Evolutionary conservation across 1,140 invertebrate species (phyloP), one percentile per base, ranked within the genome.

Genomic region (Nixonia krombeini): DNA sequence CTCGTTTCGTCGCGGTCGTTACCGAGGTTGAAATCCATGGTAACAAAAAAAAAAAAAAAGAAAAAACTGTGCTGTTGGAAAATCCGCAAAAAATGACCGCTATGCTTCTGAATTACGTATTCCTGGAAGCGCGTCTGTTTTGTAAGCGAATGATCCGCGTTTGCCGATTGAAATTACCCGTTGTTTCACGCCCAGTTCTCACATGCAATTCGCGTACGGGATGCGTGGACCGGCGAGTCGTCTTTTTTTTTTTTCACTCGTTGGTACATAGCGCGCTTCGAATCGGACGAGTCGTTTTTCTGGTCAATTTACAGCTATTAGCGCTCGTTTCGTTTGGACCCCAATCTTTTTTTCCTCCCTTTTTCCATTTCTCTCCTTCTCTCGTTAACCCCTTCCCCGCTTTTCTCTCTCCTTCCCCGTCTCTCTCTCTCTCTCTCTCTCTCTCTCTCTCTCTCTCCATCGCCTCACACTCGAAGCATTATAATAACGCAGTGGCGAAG

Each of bases 251-350:
- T 69, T 51, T 31, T 65, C 46, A 55, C 47, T 41, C 33, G 37
- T 40, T 52, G 40, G 40, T 41, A 58, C 31, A 13, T 46, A 38
- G 41, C 50, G 50, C 49, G 26, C 59, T 66, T 66, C 58, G 49
- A 71, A 66, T 66, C 58, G 35, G 42, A 63, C 53, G 56, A 63
- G 59, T 59, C 55, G 51, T 68, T 72, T 72, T 72, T 68, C 70
- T 72, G 70, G 61, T 68, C 64, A 72, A 68, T 72, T 68, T 72
- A 68, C 59, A 68, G 56, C 61, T 56, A 72, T 72, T 72, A 68
- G 64, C 52, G 49, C 64, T 68, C 70, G 59, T 64, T 67, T 52
- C 56, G 12, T 57, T 49, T 47, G 59, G 56, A 62, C 50, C 52
- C 56, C 41, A 44, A 52, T 42, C 31, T 46, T 46, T 31, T 44